These are phyloP conservation scores for Malurus alboscapulatus DNA, from an alignment of 2,113 vertebrate species.

Conservation along the genomic window DNA sequence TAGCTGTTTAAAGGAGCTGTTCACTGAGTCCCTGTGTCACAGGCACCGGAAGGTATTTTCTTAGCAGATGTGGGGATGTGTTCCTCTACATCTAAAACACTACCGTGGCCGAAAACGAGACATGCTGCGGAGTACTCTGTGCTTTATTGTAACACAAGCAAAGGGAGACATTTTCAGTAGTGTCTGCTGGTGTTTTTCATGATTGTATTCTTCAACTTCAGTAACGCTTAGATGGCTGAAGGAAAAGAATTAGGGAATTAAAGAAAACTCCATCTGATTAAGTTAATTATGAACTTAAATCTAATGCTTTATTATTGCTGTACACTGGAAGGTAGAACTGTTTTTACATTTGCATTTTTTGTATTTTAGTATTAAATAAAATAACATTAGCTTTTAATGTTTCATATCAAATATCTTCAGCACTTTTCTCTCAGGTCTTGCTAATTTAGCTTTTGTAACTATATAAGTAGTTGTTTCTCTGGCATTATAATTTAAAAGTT, in stretches of 20 bases:
- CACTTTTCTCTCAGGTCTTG: neutral
- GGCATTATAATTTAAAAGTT: slow-evolving; percentile 59
- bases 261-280: slow-evolving; percentile 12
- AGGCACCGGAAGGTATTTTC: neutral
- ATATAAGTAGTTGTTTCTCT: slow-evolving; percentile 38
- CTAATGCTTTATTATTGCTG: neutral
- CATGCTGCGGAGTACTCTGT: neutral
- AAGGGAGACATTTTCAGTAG: neutral
- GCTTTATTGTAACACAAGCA: neutral
- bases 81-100: neutral
- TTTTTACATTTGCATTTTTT: slow-evolving; percentile 25
- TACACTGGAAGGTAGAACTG: neutral
- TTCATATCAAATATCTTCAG: slow-evolving; percentile 15
- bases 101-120: neutral
- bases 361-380: slow-evolving; percentile 9
- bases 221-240: neutral
- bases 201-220: neutral
- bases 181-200: neutral
- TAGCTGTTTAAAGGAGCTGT: neutral
- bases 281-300: slow-evolving; percentile 23
- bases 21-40: neutral
- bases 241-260: slow-evolving; percentile 3
- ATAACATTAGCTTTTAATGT: neutral
- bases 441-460: slow-evolving; percentile 10
- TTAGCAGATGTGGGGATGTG: neutral